phyloP scores from a whole-genome alignment of 1,140 invertebrate genomes.

The Cotesia glomerata region DNA sequence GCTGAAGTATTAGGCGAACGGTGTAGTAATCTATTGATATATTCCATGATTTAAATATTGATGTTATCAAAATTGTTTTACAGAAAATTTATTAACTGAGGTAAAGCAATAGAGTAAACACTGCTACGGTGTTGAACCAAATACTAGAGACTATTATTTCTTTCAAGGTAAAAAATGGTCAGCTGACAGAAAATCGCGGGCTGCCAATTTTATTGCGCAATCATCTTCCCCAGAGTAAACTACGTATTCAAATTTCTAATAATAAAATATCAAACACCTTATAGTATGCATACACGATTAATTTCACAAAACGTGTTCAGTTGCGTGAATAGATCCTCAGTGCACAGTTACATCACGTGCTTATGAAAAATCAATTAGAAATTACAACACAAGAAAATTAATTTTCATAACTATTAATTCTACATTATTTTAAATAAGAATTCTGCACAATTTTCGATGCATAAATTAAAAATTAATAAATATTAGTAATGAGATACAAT shows the following conservation, averaged over 20 bases:
- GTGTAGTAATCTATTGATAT: constrained; percentile 48
- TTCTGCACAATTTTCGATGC: too few relatives aligned
- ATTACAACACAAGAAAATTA: too few relatives aligned
- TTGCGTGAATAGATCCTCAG: background rate
- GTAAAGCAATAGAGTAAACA: background rate
- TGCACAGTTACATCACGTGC: background rate
- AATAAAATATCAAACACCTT: constrained; percentile 44
- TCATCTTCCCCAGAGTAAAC: constrained; percentile 31
- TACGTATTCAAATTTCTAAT: constrained; percentile 39
- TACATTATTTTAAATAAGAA: too few relatives aligned
- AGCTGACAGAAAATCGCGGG: constrained; percentile 38
- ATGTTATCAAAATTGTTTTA: background rate
- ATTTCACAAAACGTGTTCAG: background rate
- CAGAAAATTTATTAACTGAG: background rate
- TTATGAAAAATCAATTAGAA: too few relatives aligned
- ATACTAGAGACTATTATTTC: background rate
- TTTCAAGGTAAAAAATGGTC: constrained; percentile 30
- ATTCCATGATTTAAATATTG: constrained; percentile 42
- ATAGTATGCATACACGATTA: background rate
- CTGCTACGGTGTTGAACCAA: constrained; percentile 3
- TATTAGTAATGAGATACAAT: too few relatives aligned
- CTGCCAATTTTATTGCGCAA: constrained; percentile 52
- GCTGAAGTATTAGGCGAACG: constrained; percentile 37
- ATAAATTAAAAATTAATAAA: too few relatives aligned
- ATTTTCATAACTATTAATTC: too few relatives aligned